Percentiles rank a stretch among this genome's conserved stretches.
phyloP scores from a whole-genome alignment of 2,888 invertebrate species.

The Drosophila pseudotakahashii region DNA sequence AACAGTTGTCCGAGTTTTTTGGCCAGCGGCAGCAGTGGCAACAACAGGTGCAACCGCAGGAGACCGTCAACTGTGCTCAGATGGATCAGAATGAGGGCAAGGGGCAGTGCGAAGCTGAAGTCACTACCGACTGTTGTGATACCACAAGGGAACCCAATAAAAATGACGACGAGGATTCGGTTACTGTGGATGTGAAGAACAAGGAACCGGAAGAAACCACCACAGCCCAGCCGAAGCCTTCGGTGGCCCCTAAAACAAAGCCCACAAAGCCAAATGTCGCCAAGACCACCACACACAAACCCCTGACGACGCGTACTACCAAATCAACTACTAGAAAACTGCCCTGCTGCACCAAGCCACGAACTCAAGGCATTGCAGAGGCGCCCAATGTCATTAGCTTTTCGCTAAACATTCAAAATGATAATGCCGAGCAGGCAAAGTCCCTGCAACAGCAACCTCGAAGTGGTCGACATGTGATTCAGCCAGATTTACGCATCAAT shows the following conservation, averaged over 20 bases:
- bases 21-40: slow-evolving; percentile 17
- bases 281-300: slow-evolving; percentile 19
- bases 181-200: slow-evolving; percentile 20
- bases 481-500: slow-evolving; percentile 34
- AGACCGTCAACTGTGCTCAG: neutral
- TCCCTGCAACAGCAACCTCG: neutral
- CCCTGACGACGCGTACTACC: neutral
- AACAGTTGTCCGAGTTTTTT: slow-evolving; percentile 51
- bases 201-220: slow-evolving; percentile 1
- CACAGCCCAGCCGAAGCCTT: neutral
- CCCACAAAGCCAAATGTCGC: neutral
- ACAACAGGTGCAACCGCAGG: slow-evolving; percentile 16
- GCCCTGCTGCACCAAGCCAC: slow-evolving; percentile 44
- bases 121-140: neutral
- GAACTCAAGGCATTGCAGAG: neutral
- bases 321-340: slow-evolving; percentile 31
- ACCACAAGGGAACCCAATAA: slow-evolving; percentile 13
- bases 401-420: slow-evolving; percentile 6
- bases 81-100: neutral
- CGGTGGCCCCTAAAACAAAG: neutral
- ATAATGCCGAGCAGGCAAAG: neutral
- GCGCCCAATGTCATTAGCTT: neutral
- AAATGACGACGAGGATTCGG: neutral
- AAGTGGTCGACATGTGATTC: neutral
- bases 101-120: slow-evolving; percentile 2